Evolutionary conservation across 2,797 vertebrate species (phyloP), one percentile per base, ranked within the genome.

Genomic region (Phyllotis vaccarum): DNA sequence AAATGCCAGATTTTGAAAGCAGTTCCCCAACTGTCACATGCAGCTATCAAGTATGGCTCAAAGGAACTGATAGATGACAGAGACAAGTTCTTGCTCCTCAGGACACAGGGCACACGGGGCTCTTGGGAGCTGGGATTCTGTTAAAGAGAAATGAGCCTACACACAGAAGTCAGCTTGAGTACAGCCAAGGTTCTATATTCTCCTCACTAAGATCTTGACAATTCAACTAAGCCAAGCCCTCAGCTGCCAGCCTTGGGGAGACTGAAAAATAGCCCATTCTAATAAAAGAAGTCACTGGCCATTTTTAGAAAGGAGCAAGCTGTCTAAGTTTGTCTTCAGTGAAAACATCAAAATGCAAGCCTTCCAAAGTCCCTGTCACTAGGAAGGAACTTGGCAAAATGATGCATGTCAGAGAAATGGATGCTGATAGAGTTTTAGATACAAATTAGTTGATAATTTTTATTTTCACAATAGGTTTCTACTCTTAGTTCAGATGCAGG

Each of bases 1-100:
- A 91, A 86, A 95, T n/a, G 68, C 82, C 94, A 95, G 79, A 86
- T 46, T 85, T 82, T 78, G 64, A 76, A 87, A 88, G 58, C 62
- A 64, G 9, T 49, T 87, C 54, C 70, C 93, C 92, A 86, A 94
- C 87, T 78, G 88, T 72, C 94, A 89, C 22, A 40, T 0, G 49
- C 82, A 94, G 90, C 34, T 76, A 86, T 86, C 87, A 90, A 80
- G 49, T 4, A 9, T 9, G 58, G 76, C 72, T 89, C 21, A 80
- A 24, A 74, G 54, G 83, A 58, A 31, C 3, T 13, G 46, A 24
- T 27, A 1, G 46, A 72, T 3, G 62, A 70, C 58, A 52, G 54
- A 74, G 90, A 24, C 13, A 31, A 22, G 83, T 24, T 11, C 81
- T 87, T 72, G 64, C 13, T n/a, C 5, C 13, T 31, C 0, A 56